These are phyloP conservation scores for Zaprionus bogoriensis DNA, from an alignment of 2,888 invertebrate genomes.

Conservation along the genomic window DNA sequence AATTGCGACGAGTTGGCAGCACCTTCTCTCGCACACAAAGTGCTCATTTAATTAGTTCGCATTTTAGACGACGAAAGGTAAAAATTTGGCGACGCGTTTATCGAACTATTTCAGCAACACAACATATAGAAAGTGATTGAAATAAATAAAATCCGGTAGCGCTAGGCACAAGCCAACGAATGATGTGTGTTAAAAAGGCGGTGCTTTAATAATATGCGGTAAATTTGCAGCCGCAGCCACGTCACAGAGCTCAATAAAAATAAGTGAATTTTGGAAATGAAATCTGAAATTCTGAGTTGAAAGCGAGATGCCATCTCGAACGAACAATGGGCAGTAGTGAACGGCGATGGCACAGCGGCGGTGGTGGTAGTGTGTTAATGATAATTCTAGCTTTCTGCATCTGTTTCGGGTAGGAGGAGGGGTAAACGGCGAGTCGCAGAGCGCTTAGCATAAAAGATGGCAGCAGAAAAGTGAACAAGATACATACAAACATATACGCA, in stretches of 20 bases:
- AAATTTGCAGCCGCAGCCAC: constrained; percentile 71
- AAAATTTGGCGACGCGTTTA: constrained; percentile 73
- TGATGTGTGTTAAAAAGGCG: constrained; percentile 33
- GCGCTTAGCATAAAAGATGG: constrained; percentile 76
- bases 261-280: constrained; percentile 57
- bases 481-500: constrained; percentile 47
- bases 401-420: constrained; percentile 32
- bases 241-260: constrained; percentile 56
- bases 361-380: constrained; percentile 60
- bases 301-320: constrained; percentile 35
- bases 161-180: constrained; percentile 19
- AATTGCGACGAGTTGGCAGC: constrained; percentile 55
- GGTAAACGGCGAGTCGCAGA: constrained; percentile 57
- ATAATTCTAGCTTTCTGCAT: constrained; percentile 65
- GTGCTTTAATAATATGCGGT: constrained; percentile 55
- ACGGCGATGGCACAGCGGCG: constrained; percentile 29
- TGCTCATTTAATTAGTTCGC: constrained; percentile 78
- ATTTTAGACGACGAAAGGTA: constrained; percentile 78
- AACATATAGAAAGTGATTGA: constrained; percentile 45
- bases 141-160: constrained; percentile 62
- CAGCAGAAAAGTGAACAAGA: constrained; percentile 71
- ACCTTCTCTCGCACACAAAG: constrained; percentile 60
- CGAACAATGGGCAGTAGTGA: constrained; percentile 53
- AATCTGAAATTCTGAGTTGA: constrained; percentile 55
- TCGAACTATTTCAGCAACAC: constrained; percentile 41